Evolutionary conservation across 2,888 invertebrate species (phyloP).

Genomic region (Ormyrus pomaceus): DNA sequence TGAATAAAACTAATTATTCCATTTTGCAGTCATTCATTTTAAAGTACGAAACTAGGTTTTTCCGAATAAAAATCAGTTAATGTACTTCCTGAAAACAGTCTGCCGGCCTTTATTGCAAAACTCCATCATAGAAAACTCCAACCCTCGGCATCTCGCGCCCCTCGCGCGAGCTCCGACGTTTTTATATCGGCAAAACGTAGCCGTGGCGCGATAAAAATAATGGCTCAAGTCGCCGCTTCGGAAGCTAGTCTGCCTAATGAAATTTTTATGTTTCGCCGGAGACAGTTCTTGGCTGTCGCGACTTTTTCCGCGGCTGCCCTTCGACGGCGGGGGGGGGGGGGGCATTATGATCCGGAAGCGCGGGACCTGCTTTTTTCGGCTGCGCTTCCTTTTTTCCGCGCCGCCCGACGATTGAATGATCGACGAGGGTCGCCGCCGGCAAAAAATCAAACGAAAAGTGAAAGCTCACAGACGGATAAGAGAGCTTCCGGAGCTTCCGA

Average conservation of each 20-base stretch:
- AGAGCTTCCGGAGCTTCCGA: neutral
- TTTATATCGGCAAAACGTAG: conserved; percentile 42
- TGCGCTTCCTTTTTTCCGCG: neutral
- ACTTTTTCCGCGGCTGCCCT: conserved; percentile 42
- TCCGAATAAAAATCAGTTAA: too few species aligned
- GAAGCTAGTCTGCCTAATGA: conserved; percentile 66
- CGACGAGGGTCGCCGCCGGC: conserved; percentile 17
- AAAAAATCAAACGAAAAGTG: too few species aligned
- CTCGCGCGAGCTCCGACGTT: conserved; percentile 51
- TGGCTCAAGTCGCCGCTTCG: conserved; percentile 44
- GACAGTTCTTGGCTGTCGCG: conserved; percentile 52
- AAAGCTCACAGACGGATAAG: too few species aligned
- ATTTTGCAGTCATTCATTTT: too few species aligned
- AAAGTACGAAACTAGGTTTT: too few species aligned
- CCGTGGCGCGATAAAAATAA: conserved; percentile 60
- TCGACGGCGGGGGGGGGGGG: conserved; percentile 48
- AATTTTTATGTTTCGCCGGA: conserved; percentile 66
- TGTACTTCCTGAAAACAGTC: too few species aligned
- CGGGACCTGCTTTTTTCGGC: conserved; percentile 49
- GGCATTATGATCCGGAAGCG: conserved; percentile 63
- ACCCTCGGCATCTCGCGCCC: conserved; percentile 31
- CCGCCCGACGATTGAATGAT: conserved; percentile 53
- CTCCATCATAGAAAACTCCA: too few species aligned
- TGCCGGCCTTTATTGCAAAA: too few species aligned
- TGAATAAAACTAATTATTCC: too few species aligned